A percentile compares a stretch with the other conserved stretches of the same genome.
Evolutionary conservation across 2,113 vertebrate genomes (phyloP).

Genomic region (Etheostoma cragini): DNA sequence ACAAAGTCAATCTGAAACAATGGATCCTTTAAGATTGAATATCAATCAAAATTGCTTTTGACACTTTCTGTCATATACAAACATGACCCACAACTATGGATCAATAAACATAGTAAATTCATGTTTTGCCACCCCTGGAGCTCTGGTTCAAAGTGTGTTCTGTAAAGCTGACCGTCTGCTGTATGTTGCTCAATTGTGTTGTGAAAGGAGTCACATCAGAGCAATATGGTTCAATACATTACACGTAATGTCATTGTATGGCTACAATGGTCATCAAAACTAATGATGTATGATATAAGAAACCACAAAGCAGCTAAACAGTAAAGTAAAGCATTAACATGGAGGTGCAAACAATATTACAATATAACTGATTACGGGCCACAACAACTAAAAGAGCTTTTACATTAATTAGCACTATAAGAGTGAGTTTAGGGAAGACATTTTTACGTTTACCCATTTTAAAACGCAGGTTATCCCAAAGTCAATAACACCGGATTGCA

Average conservation of each 20-base stretch:
- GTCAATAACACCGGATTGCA: not conserved
- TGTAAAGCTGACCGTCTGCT: not conserved
- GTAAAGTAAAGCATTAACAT: not conserved
- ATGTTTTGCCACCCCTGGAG: not conserved
- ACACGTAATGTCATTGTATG: not conserved
- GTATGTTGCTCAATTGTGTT: not conserved
- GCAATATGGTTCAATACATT: constrained; percentile 24
- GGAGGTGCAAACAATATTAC: not conserved
- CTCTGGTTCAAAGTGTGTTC: constrained; percentile 21
- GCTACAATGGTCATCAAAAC: not conserved
- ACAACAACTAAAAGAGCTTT: not conserved
- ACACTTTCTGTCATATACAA: not conserved
- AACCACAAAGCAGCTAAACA: not conserved
- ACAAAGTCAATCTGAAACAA: too few relatives aligned
- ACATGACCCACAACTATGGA: not conserved
- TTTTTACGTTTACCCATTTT: too few relatives aligned
- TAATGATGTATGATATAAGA: not conserved
- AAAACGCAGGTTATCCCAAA: not conserved
- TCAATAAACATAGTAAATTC: not conserved
- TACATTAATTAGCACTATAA: too few relatives aligned
- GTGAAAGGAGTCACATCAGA: constrained; percentile 1
- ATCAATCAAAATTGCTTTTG: too few relatives aligned
- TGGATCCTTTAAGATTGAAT: too few relatives aligned
- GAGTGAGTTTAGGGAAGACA: not conserved
- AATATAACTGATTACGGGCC: too few relatives aligned